These are phyloP conservation scores for Erythrolamprus reginae DNA, from an alignment of 2,113 vertebrate genomes.

Conservation along the genomic window DNA sequence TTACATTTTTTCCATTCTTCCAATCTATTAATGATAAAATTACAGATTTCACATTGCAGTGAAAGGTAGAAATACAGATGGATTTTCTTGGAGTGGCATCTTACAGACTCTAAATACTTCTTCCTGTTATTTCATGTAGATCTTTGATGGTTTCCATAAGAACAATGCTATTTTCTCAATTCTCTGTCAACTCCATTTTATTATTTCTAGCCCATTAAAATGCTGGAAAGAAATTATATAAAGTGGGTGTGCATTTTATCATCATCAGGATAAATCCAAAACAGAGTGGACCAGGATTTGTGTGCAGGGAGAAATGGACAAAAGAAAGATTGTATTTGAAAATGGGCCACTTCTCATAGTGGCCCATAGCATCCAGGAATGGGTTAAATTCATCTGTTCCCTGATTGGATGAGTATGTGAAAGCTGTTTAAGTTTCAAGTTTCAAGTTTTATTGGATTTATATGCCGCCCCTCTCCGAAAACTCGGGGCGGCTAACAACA, in stretches of 20 bases:
- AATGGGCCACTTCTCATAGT: too few species aligned
- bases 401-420: too few species aligned
- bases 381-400: too few species aligned
- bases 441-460: too few species aligned
- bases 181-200: not conserved
- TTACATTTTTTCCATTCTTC: not conserved
- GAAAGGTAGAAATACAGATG: not conserved
- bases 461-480: too few species aligned
- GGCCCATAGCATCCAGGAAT: too few species aligned
- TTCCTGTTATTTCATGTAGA: not conserved
- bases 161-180: not conserved
- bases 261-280: not conserved
- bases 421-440: too few species aligned
- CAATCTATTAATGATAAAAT: not conserved
- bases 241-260: not conserved
- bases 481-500: too few species aligned
- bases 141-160: not conserved
- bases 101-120: not conserved
- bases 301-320: not conserved
- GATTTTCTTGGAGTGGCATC: not conserved
- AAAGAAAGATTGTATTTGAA: not conserved
- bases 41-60: not conserved
- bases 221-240: not conserved
- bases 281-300: not conserved
- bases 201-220: not conserved